Conservation (phyloP, 2,888 invertebrate genomes). For the Cephus sareptanus region DNA sequence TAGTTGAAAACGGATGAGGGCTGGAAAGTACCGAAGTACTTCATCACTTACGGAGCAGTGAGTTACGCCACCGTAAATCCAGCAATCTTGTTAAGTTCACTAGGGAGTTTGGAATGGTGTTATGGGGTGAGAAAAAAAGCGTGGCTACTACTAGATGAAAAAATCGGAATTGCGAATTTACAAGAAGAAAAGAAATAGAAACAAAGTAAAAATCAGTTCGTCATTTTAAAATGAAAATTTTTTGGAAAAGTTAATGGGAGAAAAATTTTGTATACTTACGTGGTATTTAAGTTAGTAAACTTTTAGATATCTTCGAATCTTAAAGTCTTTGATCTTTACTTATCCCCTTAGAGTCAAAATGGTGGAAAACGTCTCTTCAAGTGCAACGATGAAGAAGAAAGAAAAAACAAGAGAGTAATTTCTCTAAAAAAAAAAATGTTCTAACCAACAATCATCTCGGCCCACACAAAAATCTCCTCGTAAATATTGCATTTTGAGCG, state of each 20-base stretch:
- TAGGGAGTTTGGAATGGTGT: background rate
- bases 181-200: background rate
- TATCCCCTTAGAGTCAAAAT: no score
- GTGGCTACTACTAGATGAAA: background rate
- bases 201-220: background rate
- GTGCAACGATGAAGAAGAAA: no score
- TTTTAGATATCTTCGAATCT: background rate
- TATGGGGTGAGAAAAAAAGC: background rate
- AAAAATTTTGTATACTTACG: background rate
- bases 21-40: conserved; percentile 25
- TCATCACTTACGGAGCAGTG: conserved; percentile 35
- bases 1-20: background rate
- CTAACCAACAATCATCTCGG: background rate
- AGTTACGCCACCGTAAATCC: conserved; percentile 41
- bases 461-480: background rate
- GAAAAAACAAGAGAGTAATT: no score
- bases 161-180: background rate
- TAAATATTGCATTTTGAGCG: background rate
- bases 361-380: no score
- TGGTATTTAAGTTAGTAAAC: background rate
- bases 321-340: no score
- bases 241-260: background rate
- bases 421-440: no score
- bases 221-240: background rate
- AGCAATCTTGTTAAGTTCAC: conserved; percentile 42